phyloP scores from a whole-genome alignment of 2,113 vertebrate genomes.

The Thinocorus orbignyianus region DNA sequence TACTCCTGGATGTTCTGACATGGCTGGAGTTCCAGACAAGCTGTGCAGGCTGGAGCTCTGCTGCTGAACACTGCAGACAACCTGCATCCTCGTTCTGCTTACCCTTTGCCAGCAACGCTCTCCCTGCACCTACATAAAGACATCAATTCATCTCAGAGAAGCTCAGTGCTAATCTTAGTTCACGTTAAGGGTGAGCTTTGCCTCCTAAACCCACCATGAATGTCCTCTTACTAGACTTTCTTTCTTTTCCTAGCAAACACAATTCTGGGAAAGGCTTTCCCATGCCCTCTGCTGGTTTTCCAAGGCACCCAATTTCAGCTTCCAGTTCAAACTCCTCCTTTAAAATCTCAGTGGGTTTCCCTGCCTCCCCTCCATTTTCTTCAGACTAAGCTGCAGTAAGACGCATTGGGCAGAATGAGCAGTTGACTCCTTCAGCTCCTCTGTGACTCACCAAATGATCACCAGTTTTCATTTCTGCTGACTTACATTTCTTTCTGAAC shows the following conservation, averaged over 20 bases:
- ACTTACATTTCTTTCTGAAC: background rate
- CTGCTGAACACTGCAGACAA: background rate
- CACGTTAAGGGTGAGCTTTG: background rate
- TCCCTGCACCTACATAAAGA: background rate
- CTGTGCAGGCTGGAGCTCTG: background rate
- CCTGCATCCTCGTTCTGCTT: no score
- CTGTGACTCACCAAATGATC: background rate
- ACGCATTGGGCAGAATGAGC: background rate
- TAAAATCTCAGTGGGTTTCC: background rate
- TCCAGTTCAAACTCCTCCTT: background rate
- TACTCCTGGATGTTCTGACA: background rate
- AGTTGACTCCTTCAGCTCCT: background rate
- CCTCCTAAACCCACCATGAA: background rate
- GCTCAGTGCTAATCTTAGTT: background rate
- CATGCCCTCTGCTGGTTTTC: constrained; percentile 43
- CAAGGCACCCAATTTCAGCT: background rate
- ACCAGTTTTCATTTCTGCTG: background rate
- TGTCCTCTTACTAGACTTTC: background rate
- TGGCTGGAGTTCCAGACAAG: background rate
- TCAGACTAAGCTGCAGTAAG: background rate
- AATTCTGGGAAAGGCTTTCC: background rate
- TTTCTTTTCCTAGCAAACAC: background rate
- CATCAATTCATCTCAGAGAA: background rate
- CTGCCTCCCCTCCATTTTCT: background rate
- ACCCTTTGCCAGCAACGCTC: background rate